Base-by-base conservation (phyloP, 1,140 invertebrate genomes). In the Aphaenogaster rudis region DNA sequence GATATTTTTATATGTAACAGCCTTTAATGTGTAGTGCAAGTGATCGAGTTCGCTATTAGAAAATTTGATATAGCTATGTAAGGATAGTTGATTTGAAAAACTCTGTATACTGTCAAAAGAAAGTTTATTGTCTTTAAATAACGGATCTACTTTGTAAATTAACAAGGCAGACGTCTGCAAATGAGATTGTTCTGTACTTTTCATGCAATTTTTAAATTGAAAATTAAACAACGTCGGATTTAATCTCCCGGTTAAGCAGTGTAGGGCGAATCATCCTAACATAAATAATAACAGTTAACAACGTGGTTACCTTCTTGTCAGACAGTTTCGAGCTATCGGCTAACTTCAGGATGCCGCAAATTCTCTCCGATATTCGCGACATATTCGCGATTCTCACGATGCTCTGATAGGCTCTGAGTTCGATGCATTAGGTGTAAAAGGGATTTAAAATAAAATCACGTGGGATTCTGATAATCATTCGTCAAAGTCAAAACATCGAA, bases 281-380 rank as follows among this genome's bases (percentile, higher is more conserved):
- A 17, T 33, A 78, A 15, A 63, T n/a, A 28, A 59, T 15, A 33
- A n/a, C 0, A 33, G 13, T 45, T 50, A 17, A 52, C 36, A 15
- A 28, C 39, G 4, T 80, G 78, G n/a, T 79, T 91, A 94, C 93
- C 54, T 66, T 94, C 33, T 85, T 92, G 0, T 93, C 91, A 2
- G 82, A 72, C 0, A 93, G 52, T 86, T 90, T 93, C 36, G 77
- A 86, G 66, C 88, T 91, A 8, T 88, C 72, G 4, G 87, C 87
- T 77, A 80, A 8, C 36, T 36, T 33, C 15, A 92, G 21, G 42
- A 93, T 88, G 21, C 79, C 50, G 1, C 15, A 15, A 13, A 93
- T 67, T 64, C 82, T 84, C 50, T 87, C 84, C 9, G 89, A 87
- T 50, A 86, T 76, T 80, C 81, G 80, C 33, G 92, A 88, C 93